Evolutionary conservation across 2,888 invertebrate species (phyloP), one percentile per base, ranked within the genome.

Genomic region (Sarcophaga subvicina): DNA sequence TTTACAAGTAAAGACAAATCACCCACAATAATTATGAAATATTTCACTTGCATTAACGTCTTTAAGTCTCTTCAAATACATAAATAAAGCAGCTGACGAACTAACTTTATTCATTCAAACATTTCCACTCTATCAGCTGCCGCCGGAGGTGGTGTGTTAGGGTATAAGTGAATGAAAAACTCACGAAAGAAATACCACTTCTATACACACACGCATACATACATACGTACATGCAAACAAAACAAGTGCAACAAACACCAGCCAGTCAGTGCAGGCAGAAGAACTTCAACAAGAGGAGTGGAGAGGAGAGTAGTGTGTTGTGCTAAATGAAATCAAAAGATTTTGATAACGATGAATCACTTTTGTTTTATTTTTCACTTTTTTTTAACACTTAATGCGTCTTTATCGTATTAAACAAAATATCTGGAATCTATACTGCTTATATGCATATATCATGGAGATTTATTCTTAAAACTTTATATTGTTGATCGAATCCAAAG

Each of bases 291-390:
- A 59, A 37, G 3, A 14, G 14, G 69, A 5, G 59, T 54, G 70
- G n/a, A 71, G 63, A 59, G 60, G 27, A 47, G 47, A 54, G 64
- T 60, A 49, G 37, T 45, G 49, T 59, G 17, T 10, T 75, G 62
- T 67, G 37, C 37, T 37, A 54, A 54, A 54, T 63, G 22, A 49
- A 45, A 78, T 78, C 37, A 54, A 66, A 45, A 70, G 59, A 62
- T 49, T 72, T 71, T 78, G 69, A 77, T 82, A 80, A 67, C 37
- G 85, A 85, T 88, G 87, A 88, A 83, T 88, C 87, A 88, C 85
- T 83, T 82, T 80, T 83, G 64, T 72, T 85, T 73, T 62, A 66
- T 25, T 70, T 69, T 63, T 73, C 77, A 62, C 64, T 60, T 69
- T 79, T 79, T 76, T 85, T 59, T 8, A 45, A 12, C 66, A 12